Conservation (phyloP, 2,797 vertebrate species). For the Gallinago solitaria region DNA sequence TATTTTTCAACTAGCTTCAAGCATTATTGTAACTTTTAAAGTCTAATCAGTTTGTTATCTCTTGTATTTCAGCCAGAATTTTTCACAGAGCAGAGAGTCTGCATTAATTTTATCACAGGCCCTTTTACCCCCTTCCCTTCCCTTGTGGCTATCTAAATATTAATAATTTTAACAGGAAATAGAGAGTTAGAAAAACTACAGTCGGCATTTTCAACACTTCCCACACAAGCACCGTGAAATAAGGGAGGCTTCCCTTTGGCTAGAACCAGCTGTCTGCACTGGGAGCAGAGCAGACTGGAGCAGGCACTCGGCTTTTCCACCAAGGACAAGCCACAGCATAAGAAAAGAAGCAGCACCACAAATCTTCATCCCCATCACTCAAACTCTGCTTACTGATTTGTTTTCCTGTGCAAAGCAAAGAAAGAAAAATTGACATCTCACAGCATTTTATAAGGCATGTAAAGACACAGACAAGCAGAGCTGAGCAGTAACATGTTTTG, state of each 20-base stretch:
- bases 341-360: background rate
- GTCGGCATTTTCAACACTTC: background rate
- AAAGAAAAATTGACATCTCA: background rate
- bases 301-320: background rate
- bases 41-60: background rate
- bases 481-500: background rate
- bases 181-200: background rate
- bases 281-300: background rate
- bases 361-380: background rate
- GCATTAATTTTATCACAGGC: constrained; percentile 34
- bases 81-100: constrained; percentile 25
- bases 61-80: constrained; percentile 20
- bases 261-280: constrained; percentile 1
- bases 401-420: background rate
- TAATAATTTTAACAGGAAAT: constrained; percentile 33
- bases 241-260: background rate
- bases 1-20: constrained; percentile 4
- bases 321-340: background rate
- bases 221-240: rapidly evolving
- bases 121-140: background rate
- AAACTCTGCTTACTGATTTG: background rate
- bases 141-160: constrained; percentile 19
- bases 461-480: background rate
- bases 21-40: background rate
- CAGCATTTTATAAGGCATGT: background rate